Evolutionary conservation across 2,797 vertebrate genomes (phyloP), one percentile per base, ranked within the genome.

Genomic region (Enteromius argenteus): DNA sequence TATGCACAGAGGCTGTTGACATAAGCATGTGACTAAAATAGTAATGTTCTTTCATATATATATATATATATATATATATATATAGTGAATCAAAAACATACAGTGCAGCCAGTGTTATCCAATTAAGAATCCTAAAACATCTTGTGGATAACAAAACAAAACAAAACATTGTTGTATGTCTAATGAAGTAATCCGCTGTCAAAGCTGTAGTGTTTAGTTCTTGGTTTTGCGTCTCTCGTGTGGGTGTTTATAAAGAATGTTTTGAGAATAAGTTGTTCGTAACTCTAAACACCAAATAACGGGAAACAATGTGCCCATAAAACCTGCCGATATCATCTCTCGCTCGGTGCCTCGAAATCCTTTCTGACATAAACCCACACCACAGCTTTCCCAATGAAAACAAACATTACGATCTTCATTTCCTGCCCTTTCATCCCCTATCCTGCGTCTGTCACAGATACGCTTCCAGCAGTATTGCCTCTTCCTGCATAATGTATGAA

Each of bases 401-500:
- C 84, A 87, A 89, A 87, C 71, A 69, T 37, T 42, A 71, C 49
- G 1, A 62, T 77, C 69, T 79, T 85, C 19, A 86, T 85, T 87
- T 81, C 83, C 84, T 87, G 69, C 27, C 32, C 71, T 46, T 68
- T 85, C 68, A 81, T 76, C 76, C 62, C 27, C 77, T 42, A 73
- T 42, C 80, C n/a, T 77, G 32, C 11, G 35, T 32, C 76, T 5
- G 67, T 85, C 42, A 79, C 37, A 7, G 46, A 79, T 66, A 67
- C 13, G 37, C 62, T 71, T 75, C 51, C 51, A 64, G 71, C 4
- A 27, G 39, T 46, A 84, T 53, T 42, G 60, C 73, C 68, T 83
- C 79, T 42, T 79, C 56, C 42, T 84, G 78, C 83, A 80, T 37
- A 71, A 68, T 77, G 83, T 53, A 46, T 75, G 79, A 82, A 74